Evolutionary conservation across 2,888 invertebrate species (phyloP).

Genomic region (Brenthis hecate): DNA sequence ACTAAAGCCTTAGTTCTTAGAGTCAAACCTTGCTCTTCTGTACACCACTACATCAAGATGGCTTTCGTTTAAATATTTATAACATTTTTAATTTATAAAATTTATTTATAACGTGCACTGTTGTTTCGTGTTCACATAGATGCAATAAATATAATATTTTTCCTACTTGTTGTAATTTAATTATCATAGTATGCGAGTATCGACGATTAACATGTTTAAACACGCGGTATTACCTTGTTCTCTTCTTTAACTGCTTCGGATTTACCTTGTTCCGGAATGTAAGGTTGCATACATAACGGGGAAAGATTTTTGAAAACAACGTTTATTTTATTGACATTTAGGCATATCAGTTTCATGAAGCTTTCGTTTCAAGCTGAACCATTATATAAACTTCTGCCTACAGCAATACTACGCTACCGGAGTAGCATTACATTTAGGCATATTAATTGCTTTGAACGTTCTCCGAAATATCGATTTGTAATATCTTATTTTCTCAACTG

Average conservation of each 20-base stretch:
- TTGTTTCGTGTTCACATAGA: conserved; percentile 15
- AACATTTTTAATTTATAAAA: conserved; percentile 8
- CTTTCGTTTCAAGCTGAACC: no score
- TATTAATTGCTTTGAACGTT: no score
- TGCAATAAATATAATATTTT: conserved; percentile 30
- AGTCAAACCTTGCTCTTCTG: no score
- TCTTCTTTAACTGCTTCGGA: conserved; percentile 16
- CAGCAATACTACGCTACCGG: no score
- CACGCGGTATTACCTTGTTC: conserved; percentile 31
- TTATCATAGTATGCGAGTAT: conserved; percentile 33
- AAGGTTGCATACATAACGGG: conserved; percentile 6
- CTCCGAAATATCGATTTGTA: no score
- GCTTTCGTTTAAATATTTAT: not conserved
- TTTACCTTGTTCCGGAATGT: conserved; percentile 27
- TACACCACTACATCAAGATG: no score
- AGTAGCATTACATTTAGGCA: no score
- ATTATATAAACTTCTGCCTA: no score
- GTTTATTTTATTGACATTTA: no score
- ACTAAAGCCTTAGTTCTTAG: no score
- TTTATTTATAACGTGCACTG: conserved; percentile 11
- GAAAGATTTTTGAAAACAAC: not conserved
- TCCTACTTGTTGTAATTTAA: conserved; percentile 33
- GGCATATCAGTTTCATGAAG: no score
- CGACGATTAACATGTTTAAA: conserved; percentile 32
- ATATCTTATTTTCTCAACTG: no score